phyloP scores from a whole-genome alignment of 1,140 invertebrate species.

The Scaptomyza pallida region DNA sequence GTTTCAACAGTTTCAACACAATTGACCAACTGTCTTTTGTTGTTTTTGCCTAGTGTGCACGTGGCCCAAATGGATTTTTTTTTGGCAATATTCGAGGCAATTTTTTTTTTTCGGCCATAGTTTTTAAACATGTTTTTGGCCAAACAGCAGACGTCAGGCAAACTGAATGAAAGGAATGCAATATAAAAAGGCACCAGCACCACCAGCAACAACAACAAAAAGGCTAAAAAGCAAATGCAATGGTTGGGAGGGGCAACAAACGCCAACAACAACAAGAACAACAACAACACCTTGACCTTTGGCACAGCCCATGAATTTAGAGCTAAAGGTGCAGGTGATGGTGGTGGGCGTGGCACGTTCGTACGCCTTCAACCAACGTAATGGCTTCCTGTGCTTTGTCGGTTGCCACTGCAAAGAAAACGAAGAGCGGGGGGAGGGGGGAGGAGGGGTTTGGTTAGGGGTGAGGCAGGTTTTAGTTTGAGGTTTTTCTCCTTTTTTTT shows the following conservation, averaged over 20 bases:
- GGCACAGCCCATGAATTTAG: slow-evolving; percentile 48
- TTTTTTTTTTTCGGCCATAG: slow-evolving; percentile 47
- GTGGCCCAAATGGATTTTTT: slow-evolving; percentile 48
- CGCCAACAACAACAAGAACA: no score
- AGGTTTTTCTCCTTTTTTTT: no score
- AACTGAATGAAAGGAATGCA: slow-evolving; percentile 8
- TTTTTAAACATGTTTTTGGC: slow-evolving; percentile 40
- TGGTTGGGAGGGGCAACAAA: slow-evolving; percentile 7
- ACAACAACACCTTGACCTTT: slow-evolving; percentile 74
- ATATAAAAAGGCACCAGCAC: not conserved
- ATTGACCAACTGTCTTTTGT: slow-evolving; percentile 1
- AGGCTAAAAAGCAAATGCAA: not conserved
- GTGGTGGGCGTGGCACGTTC: slow-evolving; percentile 29
- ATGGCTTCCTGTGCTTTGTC: slow-evolving; percentile 44
- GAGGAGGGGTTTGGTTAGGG: no score
- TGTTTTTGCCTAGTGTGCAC: slow-evolving; percentile 2
- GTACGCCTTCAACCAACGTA: slow-evolving; percentile 37
- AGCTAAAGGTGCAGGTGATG: slow-evolving; percentile 23
- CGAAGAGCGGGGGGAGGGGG: no score
- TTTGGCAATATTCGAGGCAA: slow-evolving; percentile 43
- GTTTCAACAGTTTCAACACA: not conserved
- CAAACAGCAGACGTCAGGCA: slow-evolving; percentile 15
- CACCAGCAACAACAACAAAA: not conserved
- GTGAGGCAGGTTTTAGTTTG: no score
- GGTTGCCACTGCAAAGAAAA: not conserved